Evolutionary conservation across 2,797 vertebrate species (phyloP).

Genomic region (Microcaecilia unicolor): DNA sequence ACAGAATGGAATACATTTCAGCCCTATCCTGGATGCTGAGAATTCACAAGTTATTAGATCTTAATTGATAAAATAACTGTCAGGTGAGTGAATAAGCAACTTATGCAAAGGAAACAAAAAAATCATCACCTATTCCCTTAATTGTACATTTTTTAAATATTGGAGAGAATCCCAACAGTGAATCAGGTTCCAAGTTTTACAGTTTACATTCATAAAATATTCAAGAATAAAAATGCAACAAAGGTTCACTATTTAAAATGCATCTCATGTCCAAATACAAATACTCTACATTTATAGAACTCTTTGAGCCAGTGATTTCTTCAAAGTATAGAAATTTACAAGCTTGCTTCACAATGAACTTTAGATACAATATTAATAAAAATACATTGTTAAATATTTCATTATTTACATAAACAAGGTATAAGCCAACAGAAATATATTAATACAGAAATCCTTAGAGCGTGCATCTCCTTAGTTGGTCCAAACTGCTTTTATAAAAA

Average conservation of each 20-base stretch:
- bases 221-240: slow-evolving; percentile 44
- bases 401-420: slow-evolving; percentile 77
- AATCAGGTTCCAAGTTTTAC: slow-evolving; percentile 35
- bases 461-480: too few relatives aligned
- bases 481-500: too few relatives aligned
- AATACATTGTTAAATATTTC: slow-evolving; percentile 90
- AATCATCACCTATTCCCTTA: not conserved
- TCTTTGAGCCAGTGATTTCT: slow-evolving; percentile 25
- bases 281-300: slow-evolving; percentile 45
- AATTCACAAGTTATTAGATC: not conserved
- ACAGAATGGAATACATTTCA: not conserved
- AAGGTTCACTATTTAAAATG: slow-evolving; percentile 55
- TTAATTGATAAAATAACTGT: too few relatives aligned
- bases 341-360: slow-evolving; percentile 50
- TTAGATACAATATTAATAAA: slow-evolving; percentile 74
- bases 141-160: slow-evolving; percentile 4
- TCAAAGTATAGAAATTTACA: slow-evolving; percentile 58
- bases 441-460: too few relatives aligned
- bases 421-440: slow-evolving; percentile 57
- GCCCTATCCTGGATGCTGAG: not conserved
- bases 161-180: slow-evolving; percentile 12
- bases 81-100: not conserved
- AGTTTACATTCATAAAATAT: slow-evolving; percentile 40
- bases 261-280: slow-evolving; percentile 39
- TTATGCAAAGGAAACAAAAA: slow-evolving; percentile 4